Evolutionary conservation across 2,888 invertebrate genomes (phyloP).

Genomic region (Kuschelorhynchus macadamiae): DNA sequence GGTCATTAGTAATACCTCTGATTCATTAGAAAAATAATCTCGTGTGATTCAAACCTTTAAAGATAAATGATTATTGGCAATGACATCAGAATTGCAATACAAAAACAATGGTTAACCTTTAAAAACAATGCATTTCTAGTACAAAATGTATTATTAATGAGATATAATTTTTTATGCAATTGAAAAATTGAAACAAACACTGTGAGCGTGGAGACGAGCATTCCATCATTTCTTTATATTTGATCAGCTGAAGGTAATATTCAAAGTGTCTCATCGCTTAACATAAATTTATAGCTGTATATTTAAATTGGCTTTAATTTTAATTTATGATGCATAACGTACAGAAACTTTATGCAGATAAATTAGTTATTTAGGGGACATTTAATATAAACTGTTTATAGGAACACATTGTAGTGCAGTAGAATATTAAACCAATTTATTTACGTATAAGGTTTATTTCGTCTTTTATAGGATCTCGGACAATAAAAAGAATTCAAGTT

Average conservation of each 20-base stretch:
- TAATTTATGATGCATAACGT: conserved; percentile 16
- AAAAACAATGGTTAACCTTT: neutral
- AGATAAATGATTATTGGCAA: neutral
- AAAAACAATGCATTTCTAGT: neutral
- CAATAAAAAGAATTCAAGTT: no score
- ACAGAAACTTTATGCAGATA: no score
- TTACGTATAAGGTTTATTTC: no score
- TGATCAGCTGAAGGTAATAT: conserved; percentile 36
- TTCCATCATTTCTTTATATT: conserved; percentile 33
- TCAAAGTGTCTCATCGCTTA: conserved; percentile 19
- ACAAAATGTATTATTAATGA: neutral
- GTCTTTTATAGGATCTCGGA: no score
- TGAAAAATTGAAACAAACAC: neutral
- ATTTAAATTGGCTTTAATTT: conserved; percentile 24
- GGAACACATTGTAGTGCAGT: no score
- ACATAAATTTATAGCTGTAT: conserved; percentile 15
- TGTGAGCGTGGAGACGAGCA: neutral
- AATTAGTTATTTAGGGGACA: no score
- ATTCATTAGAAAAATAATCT: no score
- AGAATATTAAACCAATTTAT: no score
- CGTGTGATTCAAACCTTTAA: no score
- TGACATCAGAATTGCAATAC: neutral
- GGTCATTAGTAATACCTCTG: neutral
- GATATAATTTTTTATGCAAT: neutral
- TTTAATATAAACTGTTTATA: no score